Conservation (phyloP, 2,888 invertebrate genomes). For the Polyploca ridens region DNA sequence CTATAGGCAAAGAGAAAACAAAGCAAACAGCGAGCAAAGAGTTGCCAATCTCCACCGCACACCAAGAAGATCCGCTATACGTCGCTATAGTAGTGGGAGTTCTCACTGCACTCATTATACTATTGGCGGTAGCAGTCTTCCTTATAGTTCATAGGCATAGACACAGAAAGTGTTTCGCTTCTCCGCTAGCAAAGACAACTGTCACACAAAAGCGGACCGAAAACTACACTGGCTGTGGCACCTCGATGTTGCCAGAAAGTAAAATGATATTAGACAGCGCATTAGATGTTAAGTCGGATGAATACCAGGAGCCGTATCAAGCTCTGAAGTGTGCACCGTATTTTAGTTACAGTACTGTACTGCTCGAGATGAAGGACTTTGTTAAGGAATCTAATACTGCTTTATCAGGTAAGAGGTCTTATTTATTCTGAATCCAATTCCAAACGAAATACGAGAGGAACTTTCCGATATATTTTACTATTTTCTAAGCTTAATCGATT, state of each 20-base stretch:
- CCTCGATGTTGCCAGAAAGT: slow-evolving; percentile 80
- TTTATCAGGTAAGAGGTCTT: slow-evolving; percentile 61
- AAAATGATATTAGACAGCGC: slow-evolving; percentile 84
- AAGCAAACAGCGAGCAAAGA: slow-evolving; percentile 81
- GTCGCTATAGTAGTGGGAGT: slow-evolving; percentile 92
- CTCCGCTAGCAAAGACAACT: slow-evolving; percentile 84
- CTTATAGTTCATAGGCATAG: slow-evolving; percentile 89
- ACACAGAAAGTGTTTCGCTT: slow-evolving; percentile 89
- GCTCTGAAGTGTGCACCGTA: slow-evolving; percentile 90
- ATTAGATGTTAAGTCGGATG: slow-evolving; percentile 87
- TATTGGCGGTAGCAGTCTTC: slow-evolving; percentile 89
- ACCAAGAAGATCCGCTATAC: slow-evolving; percentile 89
- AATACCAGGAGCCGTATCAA: slow-evolving; percentile 92
- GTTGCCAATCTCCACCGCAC: slow-evolving; percentile 87
- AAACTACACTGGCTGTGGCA: slow-evolving; percentile 82
- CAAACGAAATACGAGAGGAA: too few relatives aligned
- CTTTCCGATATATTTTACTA: too few relatives aligned
- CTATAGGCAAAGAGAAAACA: slow-evolving; percentile 76
- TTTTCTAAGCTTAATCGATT: too few relatives aligned
- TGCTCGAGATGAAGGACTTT: slow-evolving; percentile 90
- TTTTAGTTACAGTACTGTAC: slow-evolving; percentile 90
- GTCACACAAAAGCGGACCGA: slow-evolving; percentile 79
- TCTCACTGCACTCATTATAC: slow-evolving; percentile 88
- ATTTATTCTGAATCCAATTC: neutral
- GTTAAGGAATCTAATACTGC: slow-evolving; percentile 76